Base-by-base conservation (phyloP, 2,797 vertebrate genomes). In the Sebastes baramenuke region DNA sequence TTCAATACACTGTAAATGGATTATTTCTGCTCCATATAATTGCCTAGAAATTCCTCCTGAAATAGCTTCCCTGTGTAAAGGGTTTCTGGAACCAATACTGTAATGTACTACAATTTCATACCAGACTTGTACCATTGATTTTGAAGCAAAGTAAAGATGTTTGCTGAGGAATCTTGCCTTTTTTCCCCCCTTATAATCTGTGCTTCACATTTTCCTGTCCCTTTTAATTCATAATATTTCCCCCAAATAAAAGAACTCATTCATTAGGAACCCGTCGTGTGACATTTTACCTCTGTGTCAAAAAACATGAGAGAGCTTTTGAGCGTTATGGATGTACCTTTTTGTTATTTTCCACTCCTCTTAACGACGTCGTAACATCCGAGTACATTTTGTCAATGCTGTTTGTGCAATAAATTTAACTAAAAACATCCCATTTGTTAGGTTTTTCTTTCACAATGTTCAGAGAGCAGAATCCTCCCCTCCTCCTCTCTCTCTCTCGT, bases 351-450 rank as follows among this genome's bases (percentile, higher is more conserved):
- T 87, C 79, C 89, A 89, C 79, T 88, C 88, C 86, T 89, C 86
- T 80, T 86, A 88, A 86, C 80, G 86, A 89, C 72, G 67, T 92
- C 77, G 89, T 93, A 95, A 94, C 91, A 91, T 89, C 84, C 49
- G 49, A 91, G 70, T 94, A 93, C 87, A 91, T 94, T 95, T 95
- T 95, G 94, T 96, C 94, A 92, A 91, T 85, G 92, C 93, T 94
- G 91, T 95, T 95, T 95, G 95, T 96, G 95, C 94, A 96, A 95
- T 95, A 96, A 96, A 96, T 89, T 79, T 32, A 93, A 90, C 88
- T 92, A 88, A 92, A 46, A 92, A 87, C 59, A 85, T 55, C 34
- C n/a, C 49, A 65, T 36, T 59, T 78, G 36, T 71, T 14, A 20
- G 22, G 32, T 75, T 71, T 76, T 49, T 72, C 20, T 79, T 64